A percentile compares a stretch with the other conserved stretches of the same genome.
Conservation (phyloP, 2,113 vertebrate genomes). For the Platysternon megacephalum region DNA sequence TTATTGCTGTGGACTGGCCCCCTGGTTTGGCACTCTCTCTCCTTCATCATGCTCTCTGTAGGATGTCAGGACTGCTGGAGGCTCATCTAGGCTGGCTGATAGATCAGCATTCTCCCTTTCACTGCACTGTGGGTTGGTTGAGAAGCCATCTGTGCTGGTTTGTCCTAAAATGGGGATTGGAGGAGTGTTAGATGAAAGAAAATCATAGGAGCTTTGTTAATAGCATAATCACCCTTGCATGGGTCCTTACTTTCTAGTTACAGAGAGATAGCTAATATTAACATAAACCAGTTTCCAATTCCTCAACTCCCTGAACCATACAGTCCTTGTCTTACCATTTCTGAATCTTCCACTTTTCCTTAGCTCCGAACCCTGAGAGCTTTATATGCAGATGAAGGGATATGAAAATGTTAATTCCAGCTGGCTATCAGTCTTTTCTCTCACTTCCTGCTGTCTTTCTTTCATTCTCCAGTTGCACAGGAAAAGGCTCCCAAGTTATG, state of each 20-base stretch:
- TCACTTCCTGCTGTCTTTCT: not conserved
- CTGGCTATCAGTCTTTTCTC: conserved; percentile 8
- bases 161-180: not conserved
- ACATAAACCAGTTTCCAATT: not conserved
- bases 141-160: not conserved
- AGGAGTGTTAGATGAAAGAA: not conserved
- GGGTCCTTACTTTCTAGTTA: not conserved
- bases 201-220: not conserved
- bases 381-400: not conserved
- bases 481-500: not conserved
- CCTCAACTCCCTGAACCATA: not conserved
- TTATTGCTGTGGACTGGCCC: not conserved
- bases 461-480: not conserved
- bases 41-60: not conserved
- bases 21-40: not conserved
- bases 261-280: not conserved
- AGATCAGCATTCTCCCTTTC: not conserved
- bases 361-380: not conserved
- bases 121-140: not conserved
- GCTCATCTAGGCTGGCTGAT: not conserved
- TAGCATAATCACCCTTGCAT: fast-evolving
- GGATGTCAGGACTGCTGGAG: not conserved
- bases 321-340: not conserved
- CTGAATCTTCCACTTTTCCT: not conserved
- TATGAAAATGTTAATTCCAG: not conserved